Base-by-base conservation (phyloP, 2,888 invertebrate species). In the Panzeria rudis region DNA sequence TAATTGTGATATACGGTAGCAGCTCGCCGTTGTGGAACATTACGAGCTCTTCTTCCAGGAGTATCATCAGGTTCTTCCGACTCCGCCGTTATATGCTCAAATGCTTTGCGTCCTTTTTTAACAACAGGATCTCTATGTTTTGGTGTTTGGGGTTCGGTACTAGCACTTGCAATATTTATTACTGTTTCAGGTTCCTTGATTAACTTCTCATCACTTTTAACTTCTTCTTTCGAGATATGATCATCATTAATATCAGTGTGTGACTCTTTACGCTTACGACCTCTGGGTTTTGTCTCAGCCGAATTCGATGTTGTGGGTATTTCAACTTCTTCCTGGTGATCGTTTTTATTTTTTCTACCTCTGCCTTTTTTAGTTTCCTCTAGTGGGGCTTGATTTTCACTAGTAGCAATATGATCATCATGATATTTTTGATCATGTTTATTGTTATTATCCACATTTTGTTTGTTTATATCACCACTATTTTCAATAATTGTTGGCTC, bases 1-100 rank as follows among this genome's bases (percentile, higher is more conserved):
- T 88, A 88, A 35, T 87, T 87, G n/a, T 85, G 87, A 41, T 86
- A 82, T 13, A 75, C 71, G 6, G 86, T 84, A 7, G 87, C 83
- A 11, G 85, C 87, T 38, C 80, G 80, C 3, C 87, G 86, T 29
- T 83, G 84, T 25, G 88, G 88, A 50, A 83, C 38, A 41, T 86
- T 83, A 5, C 87, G 86, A 11, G 73, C 83, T 47, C 75, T 78
- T 61, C 80, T 69, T 2, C 50, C 29, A 6, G 86, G 83, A 17
- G 79, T 83, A 61, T 80, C 69, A 50, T 62, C 66, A 7, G 17
- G 3, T 13, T 86, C 35, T 23, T 82, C 44, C 15, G 81, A 64
- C 15, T 73, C 61, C 1, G 69, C 71, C 52, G 54, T 61, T 62
- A 81, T 84, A 17, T 78, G 72, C 23, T 69, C 80, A 15, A 84